Evolutionary conservation across 2,888 invertebrate species (phyloP).

Genomic region (Agonum fuliginosum): DNA sequence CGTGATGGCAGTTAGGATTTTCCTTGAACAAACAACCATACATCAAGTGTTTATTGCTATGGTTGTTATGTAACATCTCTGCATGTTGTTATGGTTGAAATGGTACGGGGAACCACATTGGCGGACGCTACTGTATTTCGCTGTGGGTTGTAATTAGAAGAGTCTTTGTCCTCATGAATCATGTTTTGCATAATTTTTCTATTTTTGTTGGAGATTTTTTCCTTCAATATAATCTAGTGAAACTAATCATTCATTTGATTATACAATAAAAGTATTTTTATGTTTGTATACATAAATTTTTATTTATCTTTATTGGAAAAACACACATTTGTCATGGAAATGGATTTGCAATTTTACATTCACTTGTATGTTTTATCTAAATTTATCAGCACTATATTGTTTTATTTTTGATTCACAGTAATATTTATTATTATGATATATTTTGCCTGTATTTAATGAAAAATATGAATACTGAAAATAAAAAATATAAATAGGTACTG

Average conservation of each 20-base stretch:
- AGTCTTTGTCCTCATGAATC: constrained; percentile 13
- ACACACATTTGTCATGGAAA: not conserved
- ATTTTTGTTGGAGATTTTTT: constrained; percentile 4
- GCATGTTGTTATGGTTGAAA: not conserved
- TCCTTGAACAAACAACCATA: not conserved
- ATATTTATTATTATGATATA: constrained; percentile 11
- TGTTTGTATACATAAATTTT: too few species aligned
- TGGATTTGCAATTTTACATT: not conserved
- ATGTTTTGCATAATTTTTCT: constrained; percentile 4
- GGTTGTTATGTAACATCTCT: not conserved
- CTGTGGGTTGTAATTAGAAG: not conserved
- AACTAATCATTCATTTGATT: not conserved
- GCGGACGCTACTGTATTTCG: not conserved
- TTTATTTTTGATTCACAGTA: not conserved
- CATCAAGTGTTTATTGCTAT: not conserved
- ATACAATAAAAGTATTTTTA: too few species aligned
- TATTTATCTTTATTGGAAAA: not conserved
- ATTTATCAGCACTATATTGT: not conserved
- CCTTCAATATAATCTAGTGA: not conserved
- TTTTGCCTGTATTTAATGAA: not conserved
- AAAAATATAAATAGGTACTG: too few species aligned
- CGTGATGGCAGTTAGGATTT: not conserved
- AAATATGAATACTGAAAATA: not conserved
- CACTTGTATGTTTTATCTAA: not conserved
- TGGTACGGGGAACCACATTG: not conserved